Conservation (phyloP, 2,888 invertebrate species). For the Steromphala cineraria region DNA sequence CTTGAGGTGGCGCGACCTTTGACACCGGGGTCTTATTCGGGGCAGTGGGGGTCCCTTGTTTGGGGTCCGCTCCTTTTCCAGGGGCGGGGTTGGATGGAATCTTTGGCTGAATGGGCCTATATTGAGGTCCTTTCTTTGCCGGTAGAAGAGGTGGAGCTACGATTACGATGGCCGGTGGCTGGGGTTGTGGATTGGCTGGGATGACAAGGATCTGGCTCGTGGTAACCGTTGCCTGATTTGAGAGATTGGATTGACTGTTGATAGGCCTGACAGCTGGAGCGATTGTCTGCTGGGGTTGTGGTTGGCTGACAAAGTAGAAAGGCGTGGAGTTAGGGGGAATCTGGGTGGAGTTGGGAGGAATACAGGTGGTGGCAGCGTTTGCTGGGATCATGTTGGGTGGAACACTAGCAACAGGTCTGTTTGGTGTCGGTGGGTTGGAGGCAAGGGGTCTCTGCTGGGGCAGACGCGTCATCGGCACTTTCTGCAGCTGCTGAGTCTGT, state of each 20-base stretch:
- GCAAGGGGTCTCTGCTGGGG: constrained; percentile 7
- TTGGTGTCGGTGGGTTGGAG: not conserved
- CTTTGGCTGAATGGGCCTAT: not conserved
- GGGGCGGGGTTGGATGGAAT: not conserved
- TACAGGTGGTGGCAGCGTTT: not conserved
- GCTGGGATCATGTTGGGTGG: not conserved
- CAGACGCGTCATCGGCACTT: constrained; percentile 33
- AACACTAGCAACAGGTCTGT: not conserved
- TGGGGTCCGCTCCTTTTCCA: not conserved
- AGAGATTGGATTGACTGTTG: no score
- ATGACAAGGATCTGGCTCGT: not conserved
- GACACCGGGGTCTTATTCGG: not conserved
- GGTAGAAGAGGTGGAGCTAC: not conserved
- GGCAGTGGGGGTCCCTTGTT: not conserved
- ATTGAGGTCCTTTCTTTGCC: not conserved
- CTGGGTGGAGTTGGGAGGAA: no score
- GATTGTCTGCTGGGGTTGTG: not conserved
- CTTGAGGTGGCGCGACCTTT: not conserved
- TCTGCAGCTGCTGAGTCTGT: constrained; percentile 30
- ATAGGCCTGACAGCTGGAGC: not conserved
- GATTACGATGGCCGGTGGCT: not conserved
- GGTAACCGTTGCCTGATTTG: not conserved
- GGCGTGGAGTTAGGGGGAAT: no score
- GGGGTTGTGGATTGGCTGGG: not conserved
- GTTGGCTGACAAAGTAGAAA: no score